Conservation (phyloP, 2,113 vertebrate genomes). For the Gasterosteus aculeatus region DNA sequence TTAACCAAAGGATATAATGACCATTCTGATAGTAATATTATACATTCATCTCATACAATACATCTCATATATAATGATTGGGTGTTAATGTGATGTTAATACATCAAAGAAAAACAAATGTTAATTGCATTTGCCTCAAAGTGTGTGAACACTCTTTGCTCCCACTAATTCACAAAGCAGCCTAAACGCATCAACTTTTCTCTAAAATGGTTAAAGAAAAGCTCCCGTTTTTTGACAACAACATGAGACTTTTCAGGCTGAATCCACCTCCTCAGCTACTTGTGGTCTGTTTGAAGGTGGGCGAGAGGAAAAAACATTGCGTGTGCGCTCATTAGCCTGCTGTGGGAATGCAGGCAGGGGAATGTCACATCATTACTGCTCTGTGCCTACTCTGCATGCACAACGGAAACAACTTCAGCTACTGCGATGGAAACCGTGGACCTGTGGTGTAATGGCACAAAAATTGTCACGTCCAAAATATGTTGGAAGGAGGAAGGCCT, state of each 20-base stretch:
- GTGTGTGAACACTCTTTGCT: background rate
- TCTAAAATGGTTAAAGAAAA: background rate
- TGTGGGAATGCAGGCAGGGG: conserved; percentile 9
- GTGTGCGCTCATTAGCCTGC: conserved; percentile 23
- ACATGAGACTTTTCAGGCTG: conserved; percentile 4
- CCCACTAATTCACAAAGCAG: background rate
- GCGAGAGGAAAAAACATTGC: conserved; percentile 32
- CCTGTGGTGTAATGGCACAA: conserved; percentile 14
- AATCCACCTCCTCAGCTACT: conserved; percentile 26
- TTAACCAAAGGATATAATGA: background rate
- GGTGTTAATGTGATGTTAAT: background rate
- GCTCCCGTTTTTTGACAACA: background rate
- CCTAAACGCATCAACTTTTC: background rate
- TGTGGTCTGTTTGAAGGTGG: conserved; percentile 23
- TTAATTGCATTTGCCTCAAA: background rate
- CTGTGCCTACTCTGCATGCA: conserved; percentile 6
- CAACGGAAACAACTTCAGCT: conserved; percentile 15
- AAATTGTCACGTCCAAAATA: background rate
- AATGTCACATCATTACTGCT: conserved; percentile 31
- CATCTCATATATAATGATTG: background rate
- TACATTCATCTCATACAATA: background rate
- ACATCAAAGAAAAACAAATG: background rate
- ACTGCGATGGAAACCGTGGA: conserved; percentile 25
- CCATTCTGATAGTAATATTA: background rate
- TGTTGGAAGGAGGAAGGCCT: background rate